phyloP scores from a whole-genome alignment of 2,888 invertebrate genomes.

The Chydorus sphaericus region DNA sequence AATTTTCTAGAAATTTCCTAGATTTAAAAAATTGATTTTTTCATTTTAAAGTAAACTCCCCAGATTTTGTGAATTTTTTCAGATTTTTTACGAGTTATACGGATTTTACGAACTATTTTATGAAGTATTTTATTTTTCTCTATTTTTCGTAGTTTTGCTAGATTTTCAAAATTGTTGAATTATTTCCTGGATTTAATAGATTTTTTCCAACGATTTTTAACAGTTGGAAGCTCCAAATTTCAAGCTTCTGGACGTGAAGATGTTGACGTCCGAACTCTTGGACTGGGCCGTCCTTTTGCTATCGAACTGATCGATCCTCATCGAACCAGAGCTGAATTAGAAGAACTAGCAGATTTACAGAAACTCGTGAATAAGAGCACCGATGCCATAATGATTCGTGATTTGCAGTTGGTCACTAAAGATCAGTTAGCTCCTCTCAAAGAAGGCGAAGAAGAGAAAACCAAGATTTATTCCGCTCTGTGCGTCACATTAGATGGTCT shows the following conservation, averaged over 20 bases:
- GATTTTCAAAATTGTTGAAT: too few species aligned
- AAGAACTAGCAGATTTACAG: slow-evolving; percentile 41
- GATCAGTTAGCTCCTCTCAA: slow-evolving; percentile 54
- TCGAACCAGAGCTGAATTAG: slow-evolving; percentile 34
- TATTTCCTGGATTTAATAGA: too few species aligned
- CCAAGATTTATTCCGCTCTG: slow-evolving; percentile 71
- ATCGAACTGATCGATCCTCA: slow-evolving; percentile 63
- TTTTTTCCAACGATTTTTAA: not conserved
- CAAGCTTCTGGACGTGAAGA: slow-evolving; percentile 90
- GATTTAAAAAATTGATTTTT: too few species aligned
- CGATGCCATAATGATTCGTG: slow-evolving; percentile 38
- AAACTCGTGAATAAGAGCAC: slow-evolving; percentile 40
- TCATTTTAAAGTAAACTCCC: too few species aligned
- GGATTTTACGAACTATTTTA: too few species aligned
- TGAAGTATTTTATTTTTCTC: too few species aligned
- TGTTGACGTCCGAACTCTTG: slow-evolving; percentile 87
- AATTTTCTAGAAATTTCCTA: too few species aligned
- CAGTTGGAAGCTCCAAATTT: slow-evolving; percentile 49
- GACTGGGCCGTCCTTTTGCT: slow-evolving; percentile 82
- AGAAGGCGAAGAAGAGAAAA: slow-evolving; percentile 73
- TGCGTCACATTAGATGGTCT: slow-evolving; percentile 39
- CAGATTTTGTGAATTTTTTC: too few species aligned
- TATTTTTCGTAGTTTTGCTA: too few species aligned
- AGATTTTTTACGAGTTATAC: too few species aligned
- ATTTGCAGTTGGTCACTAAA: slow-evolving; percentile 47